Percentiles rank a stretch among this genome's conserved stretches.
phyloP scores from a whole-genome alignment of 2,113 vertebrate genomes.

The Cnemophilus loriae region DNA sequence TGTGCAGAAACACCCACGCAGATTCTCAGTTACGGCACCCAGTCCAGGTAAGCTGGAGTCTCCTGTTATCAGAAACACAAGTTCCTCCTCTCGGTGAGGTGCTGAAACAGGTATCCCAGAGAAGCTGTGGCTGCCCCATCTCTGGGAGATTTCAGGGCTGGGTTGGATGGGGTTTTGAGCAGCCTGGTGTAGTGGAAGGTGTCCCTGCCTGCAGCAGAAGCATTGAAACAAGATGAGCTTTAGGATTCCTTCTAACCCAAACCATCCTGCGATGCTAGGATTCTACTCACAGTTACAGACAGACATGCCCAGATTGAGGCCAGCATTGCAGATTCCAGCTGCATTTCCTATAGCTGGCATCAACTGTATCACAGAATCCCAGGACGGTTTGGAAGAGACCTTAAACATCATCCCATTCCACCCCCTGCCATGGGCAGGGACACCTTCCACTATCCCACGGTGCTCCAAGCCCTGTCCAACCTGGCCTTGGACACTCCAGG shows the following conservation, averaged over 20 bases:
- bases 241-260: not conserved
- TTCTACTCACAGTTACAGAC: not conserved
- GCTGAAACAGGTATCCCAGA: not conserved
- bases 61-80: not conserved
- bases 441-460: rapidly evolving
- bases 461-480: rapidly evolving
- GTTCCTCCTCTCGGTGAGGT: not conserved
- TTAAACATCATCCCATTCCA: not conserved
- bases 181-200: not conserved
- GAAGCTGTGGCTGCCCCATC: not conserved
- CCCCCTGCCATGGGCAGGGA: rapidly evolving
- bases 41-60: rapidly evolving
- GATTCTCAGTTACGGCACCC: not conserved
- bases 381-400: not conserved
- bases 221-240: not conserved
- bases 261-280: not conserved
- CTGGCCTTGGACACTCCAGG: not conserved
- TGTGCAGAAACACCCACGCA: rapidly evolving
- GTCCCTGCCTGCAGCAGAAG: too few species aligned
- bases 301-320: not conserved
- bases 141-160: not conserved
- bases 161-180: not conserved
- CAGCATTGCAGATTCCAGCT: not conserved
- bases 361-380: rapidly evolving
- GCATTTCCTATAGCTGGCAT: not conserved